Base-by-base conservation (phyloP, 2,888 invertebrate species). In the Cantharis flavilabris region DNA sequence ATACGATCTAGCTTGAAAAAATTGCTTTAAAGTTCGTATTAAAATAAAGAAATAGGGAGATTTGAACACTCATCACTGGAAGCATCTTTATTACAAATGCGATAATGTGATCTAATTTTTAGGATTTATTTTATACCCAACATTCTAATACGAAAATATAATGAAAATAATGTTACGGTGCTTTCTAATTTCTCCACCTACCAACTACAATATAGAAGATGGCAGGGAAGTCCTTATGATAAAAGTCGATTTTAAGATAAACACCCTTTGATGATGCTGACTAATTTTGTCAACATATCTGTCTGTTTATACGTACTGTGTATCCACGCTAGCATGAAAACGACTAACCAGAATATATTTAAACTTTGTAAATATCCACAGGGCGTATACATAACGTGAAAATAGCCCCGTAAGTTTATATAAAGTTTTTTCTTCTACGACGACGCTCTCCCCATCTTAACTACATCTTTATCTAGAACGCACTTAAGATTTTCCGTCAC, bases 1-100 rank as follows among this genome's bases (percentile, higher is more conserved):
- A 79, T 79, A 79, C 75, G 79, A 76, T 64, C 23, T 71, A 64
- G 64, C 75, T 76, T 64, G 70, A 78, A 76, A 75, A 75, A 78
- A 76, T 75, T 78, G 72, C 67, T 63, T 73, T 75, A 72, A 78
- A 75, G 76, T 75, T 78, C 71, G 71, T 70, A 76, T 78, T 78
- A 73, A 67, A 69, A 73, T 72, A 49, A 49, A 49, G 13, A n/a
- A 49, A n/a, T 49, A 49, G n/a, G 49, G 49, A 71, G 71, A 70
- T 67, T 75, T 71, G 18, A 28, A 70, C 69, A 30, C 69, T 77
- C 33, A 69, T 23, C 63, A 72, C 72, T 23, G 13, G 49, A 5
- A 49, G 33, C 11, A 33, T 33, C n/a, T 49, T 49, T 49, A 49
- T 49, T 49, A 7, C n/a, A 49, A 2, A 49, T 13, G 13, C 13